A percentile compares a stretch with the other conserved stretches of the same genome.
These are phyloP conservation scores for Trematomus loennbergii DNA, from an alignment of 2,113 vertebrate species.

Conservation along the genomic window DNA sequence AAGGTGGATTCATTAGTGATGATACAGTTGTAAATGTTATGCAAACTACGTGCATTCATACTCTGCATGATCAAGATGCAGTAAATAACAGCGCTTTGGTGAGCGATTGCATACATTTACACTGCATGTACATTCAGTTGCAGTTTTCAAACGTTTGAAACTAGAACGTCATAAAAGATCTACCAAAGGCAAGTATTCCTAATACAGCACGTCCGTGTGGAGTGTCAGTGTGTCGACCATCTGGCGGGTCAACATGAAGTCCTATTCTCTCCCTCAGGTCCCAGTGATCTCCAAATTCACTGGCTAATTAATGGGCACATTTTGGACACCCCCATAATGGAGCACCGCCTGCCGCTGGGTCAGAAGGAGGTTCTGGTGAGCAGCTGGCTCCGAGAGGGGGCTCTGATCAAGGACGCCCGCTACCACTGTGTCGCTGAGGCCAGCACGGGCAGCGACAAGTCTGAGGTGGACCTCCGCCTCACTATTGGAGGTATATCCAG, in stretches of 20 bases:
- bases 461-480: conserved; percentile 84
- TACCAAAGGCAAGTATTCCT: conserved; percentile 39
- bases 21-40: neutral
- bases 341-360: conserved; percentile 79
- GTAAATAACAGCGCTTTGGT: neutral
- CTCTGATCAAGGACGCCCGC: conserved; percentile 82
- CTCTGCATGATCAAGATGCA: neutral
- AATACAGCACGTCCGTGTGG: neutral
- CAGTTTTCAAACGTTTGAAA: neutral
- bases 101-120: neutral
- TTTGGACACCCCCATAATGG: conserved; percentile 80
- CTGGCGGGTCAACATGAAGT: conserved; percentile 57
- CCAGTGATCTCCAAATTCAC: conserved; percentile 83
- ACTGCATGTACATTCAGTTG: neutral
- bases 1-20: no score
- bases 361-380: conserved; percentile 84
- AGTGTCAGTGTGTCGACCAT: conserved; percentile 4
- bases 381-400: conserved; percentile 90
- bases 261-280: conserved; percentile 86
- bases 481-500: conserved; percentile 78
- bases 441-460: conserved; percentile 78
- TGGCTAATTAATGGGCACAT: conserved; percentile 89
- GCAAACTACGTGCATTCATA: neutral
- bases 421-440: conserved; percentile 89
- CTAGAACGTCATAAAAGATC: neutral